A percentile compares a stretch with the other conserved stretches of the same genome.
Evolutionary conservation across 2,888 invertebrate genomes (phyloP).

Genomic region (Blera fallax): DNA sequence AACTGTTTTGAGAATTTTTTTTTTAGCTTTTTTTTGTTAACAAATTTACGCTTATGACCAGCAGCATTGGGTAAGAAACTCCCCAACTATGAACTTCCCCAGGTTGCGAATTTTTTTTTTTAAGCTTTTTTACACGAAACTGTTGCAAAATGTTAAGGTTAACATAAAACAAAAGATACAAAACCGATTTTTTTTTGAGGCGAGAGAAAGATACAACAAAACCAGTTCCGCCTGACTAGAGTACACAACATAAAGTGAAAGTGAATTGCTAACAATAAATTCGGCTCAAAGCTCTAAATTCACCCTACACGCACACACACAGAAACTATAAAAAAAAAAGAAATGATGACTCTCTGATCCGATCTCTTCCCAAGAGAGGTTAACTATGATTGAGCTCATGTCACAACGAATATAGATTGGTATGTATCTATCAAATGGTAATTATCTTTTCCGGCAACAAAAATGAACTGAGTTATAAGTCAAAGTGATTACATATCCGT

Average conservation of each 20-base stretch:
- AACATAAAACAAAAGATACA: slow-evolving; percentile 21
- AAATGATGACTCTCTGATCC: slow-evolving; percentile 14
- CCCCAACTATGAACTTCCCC: slow-evolving; percentile 32
- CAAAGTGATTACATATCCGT: slow-evolving; percentile 26
- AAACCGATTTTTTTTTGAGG: background rate
- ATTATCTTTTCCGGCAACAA: slow-evolving; percentile 46
- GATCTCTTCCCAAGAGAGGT: slow-evolving; percentile 42
- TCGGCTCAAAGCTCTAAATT: slow-evolving; percentile 42
- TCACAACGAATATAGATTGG: background rate
- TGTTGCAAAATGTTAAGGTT: slow-evolving; percentile 68
- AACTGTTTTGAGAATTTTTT: background rate
- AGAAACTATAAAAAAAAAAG: background rate
- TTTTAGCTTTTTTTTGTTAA: background rate
- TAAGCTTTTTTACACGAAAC: slow-evolving; percentile 35
- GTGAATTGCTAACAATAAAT: slow-evolving; percentile 58
- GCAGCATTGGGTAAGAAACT: slow-evolving; percentile 25
- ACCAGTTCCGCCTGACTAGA: slow-evolving; percentile 59
- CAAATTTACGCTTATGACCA: slow-evolving; percentile 15
- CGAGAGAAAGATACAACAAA: slow-evolving; percentile 29
- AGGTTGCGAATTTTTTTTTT: slow-evolving; percentile 29
- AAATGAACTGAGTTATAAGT: slow-evolving; percentile 6
- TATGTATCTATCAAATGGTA: background rate
- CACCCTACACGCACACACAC: slow-evolving; percentile 31
- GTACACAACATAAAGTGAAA: slow-evolving; percentile 65
- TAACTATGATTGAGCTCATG: slow-evolving; percentile 34